A percentile compares a stretch with the other conserved stretches of the same genome.
Conservation (phyloP, 2,888 invertebrate species). For the Eulithis prunata region DNA sequence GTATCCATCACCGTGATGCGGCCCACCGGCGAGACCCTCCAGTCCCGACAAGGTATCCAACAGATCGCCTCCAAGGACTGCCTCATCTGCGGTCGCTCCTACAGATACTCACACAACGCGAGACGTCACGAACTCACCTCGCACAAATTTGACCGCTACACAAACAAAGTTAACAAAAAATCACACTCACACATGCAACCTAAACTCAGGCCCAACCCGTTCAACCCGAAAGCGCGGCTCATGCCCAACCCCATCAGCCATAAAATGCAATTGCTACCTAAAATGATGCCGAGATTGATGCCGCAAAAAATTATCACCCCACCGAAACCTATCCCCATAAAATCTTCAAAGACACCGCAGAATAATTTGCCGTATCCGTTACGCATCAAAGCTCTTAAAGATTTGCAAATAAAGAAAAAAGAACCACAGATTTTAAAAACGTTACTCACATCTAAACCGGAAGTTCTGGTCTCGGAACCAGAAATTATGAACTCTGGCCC, state of each 20-base stretch:
- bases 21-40: constrained; percentile 73
- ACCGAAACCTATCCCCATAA: constrained; percentile 74
- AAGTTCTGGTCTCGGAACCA: constrained; percentile 77
- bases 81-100: constrained; percentile 77
- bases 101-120: constrained; percentile 81
- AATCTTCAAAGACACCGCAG: constrained; percentile 61
- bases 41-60: constrained; percentile 76
- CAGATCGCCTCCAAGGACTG: constrained; percentile 81
- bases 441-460: constrained; percentile 75
- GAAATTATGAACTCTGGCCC: constrained; percentile 80
- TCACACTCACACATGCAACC: constrained; percentile 60
- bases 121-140: constrained; percentile 78
- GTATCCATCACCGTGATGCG: constrained; percentile 81
- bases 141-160: constrained; percentile 79
- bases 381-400: constrained; percentile 80
- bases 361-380: constrained; percentile 78
- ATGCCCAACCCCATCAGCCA: constrained; percentile 80
- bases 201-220: constrained; percentile 78
- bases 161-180: constrained; percentile 75
- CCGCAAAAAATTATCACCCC: constrained; percentile 62
- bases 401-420: constrained; percentile 79
- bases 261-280: constrained; percentile 72
- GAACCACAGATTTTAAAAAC: constrained; percentile 82
- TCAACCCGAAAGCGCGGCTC: constrained; percentile 78
- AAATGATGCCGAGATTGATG: constrained; percentile 64